phyloP scores from a whole-genome alignment of 2,113 vertebrate species.

The Orcinus orca region DNA sequence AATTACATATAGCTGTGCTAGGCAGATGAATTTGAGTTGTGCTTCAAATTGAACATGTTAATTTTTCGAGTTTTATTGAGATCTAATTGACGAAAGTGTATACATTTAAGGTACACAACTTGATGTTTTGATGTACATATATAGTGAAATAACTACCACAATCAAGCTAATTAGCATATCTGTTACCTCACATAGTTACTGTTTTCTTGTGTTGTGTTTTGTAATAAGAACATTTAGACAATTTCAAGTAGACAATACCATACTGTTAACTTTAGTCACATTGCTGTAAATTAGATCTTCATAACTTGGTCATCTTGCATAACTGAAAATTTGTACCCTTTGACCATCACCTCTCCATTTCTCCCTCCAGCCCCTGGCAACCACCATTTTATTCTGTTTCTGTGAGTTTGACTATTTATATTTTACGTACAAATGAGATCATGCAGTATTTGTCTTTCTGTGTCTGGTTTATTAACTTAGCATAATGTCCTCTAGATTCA shows the following conservation, averaged over 20 bases:
- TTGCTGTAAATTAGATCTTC: not conserved
- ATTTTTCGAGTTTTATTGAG: conserved; percentile 28
- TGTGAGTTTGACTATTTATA: not conserved
- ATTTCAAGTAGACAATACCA: not conserved
- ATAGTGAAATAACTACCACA: not conserved
- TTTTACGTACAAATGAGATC: not conserved
- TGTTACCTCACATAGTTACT: not conserved
- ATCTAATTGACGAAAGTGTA: not conserved
- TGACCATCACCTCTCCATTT: not conserved
- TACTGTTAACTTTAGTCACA: not conserved
- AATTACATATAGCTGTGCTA: conserved; percentile 60
- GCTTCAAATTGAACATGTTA: conserved; percentile 66
- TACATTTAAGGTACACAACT: not conserved
- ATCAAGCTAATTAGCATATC: not conserved
- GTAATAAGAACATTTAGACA: not conserved
- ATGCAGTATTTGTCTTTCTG: not conserved
- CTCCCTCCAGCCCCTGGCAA: not conserved
- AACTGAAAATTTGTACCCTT: not conserved
- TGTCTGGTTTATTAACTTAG: not conserved
- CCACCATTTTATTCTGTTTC: not conserved
- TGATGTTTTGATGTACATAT: not conserved
- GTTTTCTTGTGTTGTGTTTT: not conserved
- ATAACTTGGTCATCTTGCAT: not conserved
- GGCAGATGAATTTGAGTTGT: conserved; percentile 52
- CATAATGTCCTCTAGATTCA: not conserved